Base-by-base conservation (phyloP, 2,888 invertebrate species). In the Nomada hirtipes region DNA sequence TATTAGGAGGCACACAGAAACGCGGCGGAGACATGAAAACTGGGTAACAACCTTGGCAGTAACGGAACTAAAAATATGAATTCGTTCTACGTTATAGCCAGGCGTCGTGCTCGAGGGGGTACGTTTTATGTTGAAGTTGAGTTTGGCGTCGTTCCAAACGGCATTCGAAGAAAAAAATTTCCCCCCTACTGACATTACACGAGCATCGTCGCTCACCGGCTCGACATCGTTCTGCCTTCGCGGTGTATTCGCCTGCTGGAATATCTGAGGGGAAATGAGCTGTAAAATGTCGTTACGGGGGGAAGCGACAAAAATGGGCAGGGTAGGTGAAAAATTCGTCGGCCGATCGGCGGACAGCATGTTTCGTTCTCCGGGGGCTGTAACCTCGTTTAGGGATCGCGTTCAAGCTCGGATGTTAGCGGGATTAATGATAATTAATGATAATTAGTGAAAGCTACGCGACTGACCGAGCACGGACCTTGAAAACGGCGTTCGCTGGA, bases 401-500 rank as follows among this genome's bases (percentile, higher is more conserved):
- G 36, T 7, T 50, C 11, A 29, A 2, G 26, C 7, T 9, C 15
- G 36, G 2, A 36, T 15, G 20, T 42, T 55, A 47, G 15, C 20
- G 10, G 42, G 1, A 42, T 23, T 42, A 47, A 69, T 20, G 53
- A 20, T 61, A 42, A 69, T 67, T 55, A n/a, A 64, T 55, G 53
- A 74, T 52, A 64, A 44, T 44, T 61, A 75, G 47, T 57, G 13
- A 60, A 29, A 26, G 18, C 10, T 61, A 36, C 36, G 15, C 50
- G 60, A 71, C 10, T 70, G 29, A 70, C 20, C 11, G 57, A 69
- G 42, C 29, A 76, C 85, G 72, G 76, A 93, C 93, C 92, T 91
- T 91, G 88, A 93, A 93, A 36, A 90, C 83, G 15, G 86, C 86
- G 61, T 90, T 91, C 26, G 89, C 92, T 36, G 93, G 93, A 82